Conservation (phyloP, 2,888 invertebrate genomes). For the Deroplatys truncata region DNA sequence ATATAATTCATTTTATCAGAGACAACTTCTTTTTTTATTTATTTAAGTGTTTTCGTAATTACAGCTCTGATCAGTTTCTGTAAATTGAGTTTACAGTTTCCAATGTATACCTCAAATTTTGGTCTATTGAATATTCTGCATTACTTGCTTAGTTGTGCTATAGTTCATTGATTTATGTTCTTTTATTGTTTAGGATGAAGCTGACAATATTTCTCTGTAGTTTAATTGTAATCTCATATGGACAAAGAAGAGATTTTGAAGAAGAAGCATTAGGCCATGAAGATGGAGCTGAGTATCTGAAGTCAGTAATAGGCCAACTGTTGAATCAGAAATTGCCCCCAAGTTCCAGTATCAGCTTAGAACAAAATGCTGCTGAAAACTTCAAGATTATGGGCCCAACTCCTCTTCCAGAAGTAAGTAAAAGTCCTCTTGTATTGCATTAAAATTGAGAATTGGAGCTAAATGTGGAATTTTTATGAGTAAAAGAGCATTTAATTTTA, state of each 20-base stretch:
- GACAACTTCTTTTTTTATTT: too few species aligned
- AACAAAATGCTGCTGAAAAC: neutral
- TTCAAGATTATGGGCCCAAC: constrained; percentile 10
- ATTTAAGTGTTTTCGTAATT: too few species aligned
- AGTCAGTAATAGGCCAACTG: neutral
- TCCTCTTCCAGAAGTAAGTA: neutral
- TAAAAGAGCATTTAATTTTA: neutral
- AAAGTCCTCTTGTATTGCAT: neutral
- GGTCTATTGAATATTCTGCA: too few species aligned
- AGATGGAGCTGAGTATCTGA: constrained; percentile 5
- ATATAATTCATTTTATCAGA: too few species aligned
- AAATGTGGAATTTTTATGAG: neutral
- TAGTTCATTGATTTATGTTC: too few species aligned
- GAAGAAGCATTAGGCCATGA: neutral
- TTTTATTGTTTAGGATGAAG: neutral
- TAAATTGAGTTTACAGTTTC: too few species aligned
- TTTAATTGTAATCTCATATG: neutral
- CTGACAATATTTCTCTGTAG: neutral
- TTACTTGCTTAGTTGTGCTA: too few species aligned
- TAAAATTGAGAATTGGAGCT: neutral
- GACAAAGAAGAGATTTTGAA: neutral
- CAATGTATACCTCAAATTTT: too few species aligned
- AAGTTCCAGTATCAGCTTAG: neutral
- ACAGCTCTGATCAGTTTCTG: too few species aligned
- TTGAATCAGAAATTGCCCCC: neutral